Evolutionary conservation across 2,888 invertebrate species (phyloP), one percentile per base, ranked within the genome.

Genomic region (Tetragonisca angustula): DNA sequence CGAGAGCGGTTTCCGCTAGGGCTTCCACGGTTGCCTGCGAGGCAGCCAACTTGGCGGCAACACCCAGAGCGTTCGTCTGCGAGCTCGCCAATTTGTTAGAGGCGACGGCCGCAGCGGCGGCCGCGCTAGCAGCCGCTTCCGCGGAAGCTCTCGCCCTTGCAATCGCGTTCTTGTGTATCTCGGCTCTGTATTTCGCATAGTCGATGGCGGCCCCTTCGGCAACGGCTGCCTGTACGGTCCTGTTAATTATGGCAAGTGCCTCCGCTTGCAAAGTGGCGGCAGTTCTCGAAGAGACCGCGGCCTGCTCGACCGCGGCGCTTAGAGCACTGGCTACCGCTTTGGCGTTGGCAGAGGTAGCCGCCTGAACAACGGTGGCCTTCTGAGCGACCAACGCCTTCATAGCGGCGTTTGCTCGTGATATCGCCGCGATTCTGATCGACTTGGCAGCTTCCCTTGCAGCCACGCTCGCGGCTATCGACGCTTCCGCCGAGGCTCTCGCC

Each of bases 391-490:
- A 0, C 2, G 79, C 70, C 17, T 64, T 72, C 4, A 11, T 24
- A 0, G 54, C 65, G 1, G 84, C 84, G 2, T 43, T 24, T 0
- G 64, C 71, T 49, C 72, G 84, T 0, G 75, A 64, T 0, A 19
- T 49, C 0, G 69, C 50, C 1, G 84, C 76, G 2, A 27, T 21
- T 6, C 52, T 70, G 27, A 79, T 69, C 19, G 62, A 62, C 17
- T 64, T 50, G 0, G 64, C 80, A 2, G 81, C 83, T 2, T 43
- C 27, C 68, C 4, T 49, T 2, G 75, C 59, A 17, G 76, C 71
- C 13, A 27, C 54, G 1, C 62, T 68, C 4, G 84, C 62, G 0
- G 56, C 24, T 21, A 21, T 11, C 15, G 59, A 27, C 5, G 72
- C 49, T 32, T 70, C 24, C 13, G 56, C 65, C 17, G 50, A 61